phyloP scores from a whole-genome alignment of 2,888 invertebrate genomes.

The Lapara coniferarum region DNA sequence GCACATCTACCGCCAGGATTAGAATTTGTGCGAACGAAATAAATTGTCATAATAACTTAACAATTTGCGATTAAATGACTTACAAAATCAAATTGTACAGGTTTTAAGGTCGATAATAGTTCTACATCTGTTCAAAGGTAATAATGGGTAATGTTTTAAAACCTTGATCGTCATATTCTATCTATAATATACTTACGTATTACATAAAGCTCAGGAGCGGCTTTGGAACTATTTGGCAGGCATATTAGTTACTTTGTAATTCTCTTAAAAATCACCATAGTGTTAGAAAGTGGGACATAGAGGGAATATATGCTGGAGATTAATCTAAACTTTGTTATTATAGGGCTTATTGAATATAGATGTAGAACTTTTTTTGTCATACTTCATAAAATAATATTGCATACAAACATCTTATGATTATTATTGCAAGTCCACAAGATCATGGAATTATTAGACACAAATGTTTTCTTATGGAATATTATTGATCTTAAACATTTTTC shows the following conservation, averaged over 20 bases:
- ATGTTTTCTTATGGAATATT: neutral
- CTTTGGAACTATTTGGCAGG: too few relatives aligned
- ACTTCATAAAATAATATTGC: neutral
- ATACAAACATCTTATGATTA: neutral
- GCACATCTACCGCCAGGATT: conserved; percentile 40
- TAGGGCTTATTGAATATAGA: neutral
- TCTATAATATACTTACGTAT: too few relatives aligned
- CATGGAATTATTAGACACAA: too few relatives aligned
- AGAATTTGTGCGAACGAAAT: conserved; percentile 56
- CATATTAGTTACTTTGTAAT: too few relatives aligned
- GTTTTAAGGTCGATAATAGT: neutral
- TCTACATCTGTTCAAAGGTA: neutral
- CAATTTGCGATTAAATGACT: conserved; percentile 8
- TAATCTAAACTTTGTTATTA: too few relatives aligned
- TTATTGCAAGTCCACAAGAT: too few relatives aligned
- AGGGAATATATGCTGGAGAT: neutral
- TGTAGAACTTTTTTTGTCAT: neutral
- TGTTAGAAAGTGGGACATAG: too few relatives aligned
- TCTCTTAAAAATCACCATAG: neutral
- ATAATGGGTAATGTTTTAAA: neutral
- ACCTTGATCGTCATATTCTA: too few relatives aligned
- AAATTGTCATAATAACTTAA: conserved; percentile 22
- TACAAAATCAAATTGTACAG: conserved; percentile 17
- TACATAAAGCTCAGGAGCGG: neutral
- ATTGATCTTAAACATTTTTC: neutral